phyloP scores from a whole-genome alignment of 2,113 vertebrate genomes.

The Ovibos moschatus region DNA sequence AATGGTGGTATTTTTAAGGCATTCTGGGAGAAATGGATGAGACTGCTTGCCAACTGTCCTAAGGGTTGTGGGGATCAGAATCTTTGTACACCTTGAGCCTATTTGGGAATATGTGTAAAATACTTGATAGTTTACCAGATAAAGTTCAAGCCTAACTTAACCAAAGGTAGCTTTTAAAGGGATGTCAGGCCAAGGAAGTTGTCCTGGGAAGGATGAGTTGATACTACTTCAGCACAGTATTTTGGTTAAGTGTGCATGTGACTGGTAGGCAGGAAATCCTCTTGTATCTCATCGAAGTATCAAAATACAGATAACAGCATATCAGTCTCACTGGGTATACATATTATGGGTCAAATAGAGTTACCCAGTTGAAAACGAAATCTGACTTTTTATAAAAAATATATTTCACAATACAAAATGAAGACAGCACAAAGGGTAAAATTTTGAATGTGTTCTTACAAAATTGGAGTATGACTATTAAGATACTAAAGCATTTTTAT shows the following conservation, averaged over 20 bases:
- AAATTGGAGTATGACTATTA: not conserved
- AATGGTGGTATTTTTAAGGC: not conserved
- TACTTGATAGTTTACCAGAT: not conserved
- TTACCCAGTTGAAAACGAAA: not conserved
- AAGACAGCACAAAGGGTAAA: not conserved
- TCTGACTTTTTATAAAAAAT: not conserved
- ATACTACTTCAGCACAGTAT: not conserved
- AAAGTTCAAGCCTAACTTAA: not conserved
- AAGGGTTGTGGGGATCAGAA: not conserved
- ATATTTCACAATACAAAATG: not conserved
- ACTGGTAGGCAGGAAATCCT: not conserved
- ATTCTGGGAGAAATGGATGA: not conserved
- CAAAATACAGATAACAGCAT: not conserved
- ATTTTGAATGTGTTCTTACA: not conserved
- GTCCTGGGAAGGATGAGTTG: not conserved
- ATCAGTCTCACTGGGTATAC: not conserved
- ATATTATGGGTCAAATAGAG: not conserved
- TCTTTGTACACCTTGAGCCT: not conserved
- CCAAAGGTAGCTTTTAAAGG: not conserved
- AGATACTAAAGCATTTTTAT: not conserved
- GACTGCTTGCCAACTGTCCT: not conserved
- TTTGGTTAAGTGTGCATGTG: not conserved
- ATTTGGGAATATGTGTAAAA: not conserved
- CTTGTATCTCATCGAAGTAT: not conserved
- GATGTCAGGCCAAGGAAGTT: not conserved